Evolutionary conservation across 1,140 invertebrate species (phyloP), one percentile per base, ranked within the genome.

Genomic region (Trichonephila clavata): DNA sequence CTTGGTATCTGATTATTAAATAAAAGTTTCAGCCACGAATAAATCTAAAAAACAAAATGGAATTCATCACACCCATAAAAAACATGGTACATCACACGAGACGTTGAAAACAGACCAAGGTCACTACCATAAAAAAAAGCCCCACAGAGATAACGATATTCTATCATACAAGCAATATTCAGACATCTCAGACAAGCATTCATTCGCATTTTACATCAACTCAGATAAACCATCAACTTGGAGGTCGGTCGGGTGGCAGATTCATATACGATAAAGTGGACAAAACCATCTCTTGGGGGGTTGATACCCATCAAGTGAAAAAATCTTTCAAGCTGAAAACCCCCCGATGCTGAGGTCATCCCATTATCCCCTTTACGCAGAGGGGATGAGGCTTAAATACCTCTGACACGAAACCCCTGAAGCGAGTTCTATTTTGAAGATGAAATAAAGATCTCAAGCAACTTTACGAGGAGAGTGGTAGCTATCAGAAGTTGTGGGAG

Each of bases 261-360:
- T 83, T 50, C 10, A 57, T 16, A 50, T 10, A n/a, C 81, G 81
- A 83, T 83, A 83, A 83, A 50, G 81, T 57, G 59, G 81, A 83
- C 81, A 83, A 83, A 83, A 43, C 39, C 50, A 20, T 57, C 81
- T n/a, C 21, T 13, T 24, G 81, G 81, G 81, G 21, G 81, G 71
- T 83, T 83, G 18, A 24, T 10, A 24, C 16, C 43, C 43, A 50
- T 83, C 81, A 83, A 59, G 81, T n/a, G 21, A 68, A 24, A 14
- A 68, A 24, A 10, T 24, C 65, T 27, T 68, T 7, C 24, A 10
- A 3, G 80, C 21, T 57, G 81, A 83, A 83, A 83, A 59, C 81
- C 81, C 81, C 81, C 81, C 81, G 50, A 57, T 24, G 81, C 43
- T 57, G 81, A 59, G 81, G 50, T 83, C 81, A 83, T 20, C 81